Base-by-base conservation (phyloP, 2,113 vertebrate species). In the Syngnathus floridae region DNA sequence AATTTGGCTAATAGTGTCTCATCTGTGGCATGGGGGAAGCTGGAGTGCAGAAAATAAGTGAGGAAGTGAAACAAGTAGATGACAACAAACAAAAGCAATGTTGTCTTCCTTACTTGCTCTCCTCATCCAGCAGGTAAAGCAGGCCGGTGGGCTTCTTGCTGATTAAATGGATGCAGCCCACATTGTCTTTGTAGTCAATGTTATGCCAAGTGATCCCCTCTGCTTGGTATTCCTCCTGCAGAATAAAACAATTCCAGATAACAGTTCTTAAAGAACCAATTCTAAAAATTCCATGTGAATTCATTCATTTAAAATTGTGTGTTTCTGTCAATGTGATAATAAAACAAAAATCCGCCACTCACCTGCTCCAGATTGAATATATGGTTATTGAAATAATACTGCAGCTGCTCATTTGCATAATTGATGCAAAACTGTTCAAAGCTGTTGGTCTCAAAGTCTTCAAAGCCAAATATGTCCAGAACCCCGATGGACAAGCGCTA, bases 341-440 rank as follows among this genome's bases (percentile, higher is more conserved):
- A 31, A 31, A 31, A 31, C 26, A 31, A 31, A 31, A 31, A 3
- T 31, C 26, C 26, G 26, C 26, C 12, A 1, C 54, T 90, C 75
- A 97, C 97, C 94, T 98, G 97, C 71, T 98, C 96, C 70, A 99
- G 86, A 71, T 93, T 98, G 86, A 99, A 99, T 79, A 99, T 99
- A 80, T 99, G 96, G 73, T 99, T 93, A 76, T 96, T 99, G 89
- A 99, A 99, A 85, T 98, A 99, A 88, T 98, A 95, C 88, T 99
- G 97, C 54, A 99, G 92, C 87, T 98, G 96, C 77, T 99, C 96
- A 0, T 98, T 99, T 72, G 97, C 96, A n/a, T 98, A 99, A 86
- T 98, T 98, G 79, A 98, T 98, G 82, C 96, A 98, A 86, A 98
- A 98, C 82, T 99, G 96, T 75, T 99, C 96, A 22, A 99, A 99